Percentiles rank a stretch among this genome's conserved stretches.
phyloP scores from a whole-genome alignment of 2,888 invertebrate species.

The Campoplex nolae region DNA sequence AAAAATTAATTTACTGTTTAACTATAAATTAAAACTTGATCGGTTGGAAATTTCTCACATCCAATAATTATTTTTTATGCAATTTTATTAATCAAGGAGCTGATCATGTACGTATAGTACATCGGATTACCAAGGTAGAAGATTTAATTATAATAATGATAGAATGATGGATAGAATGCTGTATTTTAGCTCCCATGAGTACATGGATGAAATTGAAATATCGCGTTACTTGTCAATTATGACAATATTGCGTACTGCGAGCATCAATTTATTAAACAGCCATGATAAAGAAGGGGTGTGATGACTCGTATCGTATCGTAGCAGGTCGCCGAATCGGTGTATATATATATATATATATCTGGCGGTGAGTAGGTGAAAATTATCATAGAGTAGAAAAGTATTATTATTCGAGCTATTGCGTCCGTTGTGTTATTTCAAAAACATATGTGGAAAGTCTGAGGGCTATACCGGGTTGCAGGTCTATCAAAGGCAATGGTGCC shows the following conservation, averaged over 20 bases:
- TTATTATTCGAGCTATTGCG: not conserved
- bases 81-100: not conserved
- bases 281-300: too few species aligned
- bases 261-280: not conserved
- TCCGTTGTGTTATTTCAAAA: not conserved
- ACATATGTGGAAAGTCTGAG: constrained; percentile 1
- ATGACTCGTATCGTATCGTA: too few species aligned
- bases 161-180: too few species aligned
- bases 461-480: constrained; percentile 39
- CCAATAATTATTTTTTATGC: not conserved
- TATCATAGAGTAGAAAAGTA: not conserved
- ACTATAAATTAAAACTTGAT: not conserved
- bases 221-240: not conserved
- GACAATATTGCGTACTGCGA: not conserved
- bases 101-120: too few species aligned
- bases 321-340: not conserved
- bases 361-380: not conserved
- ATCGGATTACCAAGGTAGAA: not conserved
- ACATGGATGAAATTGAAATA: not conserved
- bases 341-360: not conserved
- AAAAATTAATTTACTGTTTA: too few species aligned
- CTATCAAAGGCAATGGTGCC: constrained; percentile 32
- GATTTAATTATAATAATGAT: not conserved
- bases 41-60: not conserved
- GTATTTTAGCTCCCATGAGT: not conserved